These are phyloP conservation scores for Batillaria attramentaria DNA, from an alignment of 1,140 invertebrate genomes.

Conservation along the genomic window DNA sequence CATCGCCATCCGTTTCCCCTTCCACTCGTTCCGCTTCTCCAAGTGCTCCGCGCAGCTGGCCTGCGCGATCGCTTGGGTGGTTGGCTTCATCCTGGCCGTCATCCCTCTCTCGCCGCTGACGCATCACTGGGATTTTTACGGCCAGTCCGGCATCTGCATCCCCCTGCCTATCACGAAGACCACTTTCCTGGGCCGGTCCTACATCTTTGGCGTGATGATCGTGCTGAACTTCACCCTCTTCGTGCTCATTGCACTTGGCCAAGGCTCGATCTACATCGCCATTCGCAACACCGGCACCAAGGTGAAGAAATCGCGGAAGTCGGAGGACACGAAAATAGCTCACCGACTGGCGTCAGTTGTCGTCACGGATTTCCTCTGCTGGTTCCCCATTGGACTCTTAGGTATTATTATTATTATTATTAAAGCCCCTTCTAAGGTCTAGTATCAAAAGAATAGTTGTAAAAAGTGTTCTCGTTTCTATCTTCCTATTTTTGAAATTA, in stretches of 20 bases:
- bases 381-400: conserved; percentile 29
- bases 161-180: conserved; percentile 5
- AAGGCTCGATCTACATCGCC: conserved; percentile 40
- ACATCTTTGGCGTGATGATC: conserved; percentile 34
- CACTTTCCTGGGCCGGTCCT: neutral
- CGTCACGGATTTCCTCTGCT: conserved; percentile 39
- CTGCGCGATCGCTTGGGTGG: neutral
- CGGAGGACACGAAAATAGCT: conserved; percentile 38
- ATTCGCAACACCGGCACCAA: conserved; percentile 5
- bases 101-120: neutral
- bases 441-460: no score
- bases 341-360: conserved; percentile 37
- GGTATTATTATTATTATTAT: no score
- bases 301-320: neutral
- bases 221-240: conserved; percentile 44
- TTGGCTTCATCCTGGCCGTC: neutral
- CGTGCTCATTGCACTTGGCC: conserved; percentile 40
- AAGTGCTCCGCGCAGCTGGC: neutral
- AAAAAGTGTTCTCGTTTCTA: no score
- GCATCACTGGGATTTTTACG: neutral
- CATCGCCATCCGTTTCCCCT: conserved; percentile 54
- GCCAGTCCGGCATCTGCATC: conserved; percentile 6
- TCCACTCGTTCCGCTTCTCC: conserved; percentile 36
- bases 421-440: no score
- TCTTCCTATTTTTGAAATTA: no score